These are phyloP conservation scores for Drosophila mulleri DNA, from an alignment of 2,888 invertebrate species.

Conservation along the genomic window DNA sequence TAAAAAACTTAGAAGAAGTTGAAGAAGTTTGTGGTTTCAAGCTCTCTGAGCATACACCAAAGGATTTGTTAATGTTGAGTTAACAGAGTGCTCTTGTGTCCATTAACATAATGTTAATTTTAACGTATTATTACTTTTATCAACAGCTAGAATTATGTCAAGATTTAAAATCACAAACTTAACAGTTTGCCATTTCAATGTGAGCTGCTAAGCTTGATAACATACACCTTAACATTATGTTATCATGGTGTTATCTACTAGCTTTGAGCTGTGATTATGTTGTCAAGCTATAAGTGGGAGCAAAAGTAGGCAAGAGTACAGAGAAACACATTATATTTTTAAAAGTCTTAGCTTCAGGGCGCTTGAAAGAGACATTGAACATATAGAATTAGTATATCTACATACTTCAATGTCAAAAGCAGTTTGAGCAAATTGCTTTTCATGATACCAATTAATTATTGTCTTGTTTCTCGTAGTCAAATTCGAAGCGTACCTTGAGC, in stretches of 20 bases:
- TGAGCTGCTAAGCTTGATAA: too few species aligned
- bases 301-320: too few species aligned
- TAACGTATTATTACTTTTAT: too few species aligned
- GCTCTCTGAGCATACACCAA: neutral
- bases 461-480: neutral
- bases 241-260: too few species aligned
- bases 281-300: neutral
- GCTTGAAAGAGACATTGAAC: neutral
- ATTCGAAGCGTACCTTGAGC: neutral
- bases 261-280: too few species aligned
- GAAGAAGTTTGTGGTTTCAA: neutral
- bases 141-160: neutral
- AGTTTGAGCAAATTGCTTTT: neutral
- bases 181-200: too few species aligned
- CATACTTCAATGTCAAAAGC: neutral
- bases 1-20: neutral
- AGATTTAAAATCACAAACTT: too few species aligned
- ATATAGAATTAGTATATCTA: too few species aligned
- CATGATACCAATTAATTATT: neutral
- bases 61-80: slow-evolving; percentile 9
- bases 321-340: fast-evolving
- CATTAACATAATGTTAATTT: neutral
- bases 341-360: neutral
- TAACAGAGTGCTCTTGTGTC: neutral
- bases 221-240: too few species aligned